Base-by-base conservation (phyloP, 2,113 vertebrate genomes). In the Festucalex cinctus region DNA sequence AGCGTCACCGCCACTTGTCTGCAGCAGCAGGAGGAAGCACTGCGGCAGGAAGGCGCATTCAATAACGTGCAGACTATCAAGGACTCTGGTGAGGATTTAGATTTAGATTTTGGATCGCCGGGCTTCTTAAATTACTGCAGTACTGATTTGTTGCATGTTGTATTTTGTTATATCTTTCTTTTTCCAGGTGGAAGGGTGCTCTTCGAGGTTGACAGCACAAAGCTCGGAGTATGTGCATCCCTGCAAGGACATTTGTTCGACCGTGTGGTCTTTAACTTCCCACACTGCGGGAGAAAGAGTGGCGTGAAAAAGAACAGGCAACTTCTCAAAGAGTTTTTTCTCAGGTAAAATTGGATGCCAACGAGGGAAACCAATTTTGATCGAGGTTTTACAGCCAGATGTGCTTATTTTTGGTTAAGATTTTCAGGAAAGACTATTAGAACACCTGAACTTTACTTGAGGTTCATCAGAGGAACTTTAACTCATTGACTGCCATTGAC, bases 221-320 rank as follows among this genome's bases (percentile, higher is more conserved):
- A 86, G 60, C 88, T 99, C 73, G 84, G 74, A 39, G 89, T 94
- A 12, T 85, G 85, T 20, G 87, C 90, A 48, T 61, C 28, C 24
- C 89, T 89, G 6, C 85, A 71, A 54, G 36, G 82, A 19, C 75
- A 80, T 39, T 16, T 69, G 0, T 98, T 97, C 61, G 92, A 96
- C 54, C 82, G 89, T 0, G 88, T 99, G 80, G 89, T 95, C 77
- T 99, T 99, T 83, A 99, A 98, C 77, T 99, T 99, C 54, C 97
- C 97, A 3, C 97, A 99, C 80, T 95, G 93, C 9, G 97, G 97
- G n/a, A 94, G 94, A 49, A 99, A 99, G 87, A 93, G 95, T 7
- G 97, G 96, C 0, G 94, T 98, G 16, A 95, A 90, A 78, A 97
- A 93, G 91, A 99, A 99, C 69, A 93, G 96, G 61, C 86, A 93